phyloP scores from a whole-genome alignment of 2,888 invertebrate genomes.

The Caenorhabditis sp. region DNA sequence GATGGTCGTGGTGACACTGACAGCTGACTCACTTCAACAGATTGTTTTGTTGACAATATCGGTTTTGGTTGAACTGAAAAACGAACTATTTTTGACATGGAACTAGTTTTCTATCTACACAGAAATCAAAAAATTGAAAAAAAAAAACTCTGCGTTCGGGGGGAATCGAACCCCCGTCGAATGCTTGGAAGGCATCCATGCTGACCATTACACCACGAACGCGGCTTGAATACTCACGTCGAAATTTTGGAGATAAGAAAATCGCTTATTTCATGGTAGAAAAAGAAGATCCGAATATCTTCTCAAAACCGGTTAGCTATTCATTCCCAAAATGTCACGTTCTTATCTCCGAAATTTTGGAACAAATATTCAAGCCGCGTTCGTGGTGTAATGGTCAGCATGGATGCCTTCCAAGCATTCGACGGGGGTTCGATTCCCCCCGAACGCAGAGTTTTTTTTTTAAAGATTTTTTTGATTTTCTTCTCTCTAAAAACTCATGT shows the following conservation, averaged over 20 bases:
- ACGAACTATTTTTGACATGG: neutral
- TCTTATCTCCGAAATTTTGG: neutral
- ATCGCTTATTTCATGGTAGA: neutral
- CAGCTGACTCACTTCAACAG: neutral
- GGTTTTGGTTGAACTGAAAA: neutral
- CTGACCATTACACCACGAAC: constrained; percentile 54
- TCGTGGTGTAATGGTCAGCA: constrained; percentile 57
- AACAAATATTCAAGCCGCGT: constrained; percentile 12
- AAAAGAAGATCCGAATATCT: neutral
- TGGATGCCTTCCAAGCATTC: constrained; percentile 57
- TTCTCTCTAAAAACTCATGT: too few species aligned
- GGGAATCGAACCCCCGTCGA: constrained; percentile 53
- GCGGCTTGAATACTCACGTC: neutral
- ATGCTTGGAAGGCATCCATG: constrained; percentile 56
- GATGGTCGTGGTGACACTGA: neutral
- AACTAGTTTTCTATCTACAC: neutral
- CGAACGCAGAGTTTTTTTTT: constrained; percentile 38
- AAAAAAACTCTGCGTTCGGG: constrained; percentile 35
- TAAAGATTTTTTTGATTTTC: too few species aligned
- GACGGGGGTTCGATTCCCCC: constrained; percentile 55
- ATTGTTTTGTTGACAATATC: neutral
- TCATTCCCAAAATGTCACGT: neutral
- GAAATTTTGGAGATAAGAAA: neutral
- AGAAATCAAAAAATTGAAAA: too few species aligned
- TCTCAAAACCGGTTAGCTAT: neutral